These are phyloP conservation scores for Brachylomia viminalis DNA, from an alignment of 2,888 invertebrate genomes.

Conservation along the genomic window DNA sequence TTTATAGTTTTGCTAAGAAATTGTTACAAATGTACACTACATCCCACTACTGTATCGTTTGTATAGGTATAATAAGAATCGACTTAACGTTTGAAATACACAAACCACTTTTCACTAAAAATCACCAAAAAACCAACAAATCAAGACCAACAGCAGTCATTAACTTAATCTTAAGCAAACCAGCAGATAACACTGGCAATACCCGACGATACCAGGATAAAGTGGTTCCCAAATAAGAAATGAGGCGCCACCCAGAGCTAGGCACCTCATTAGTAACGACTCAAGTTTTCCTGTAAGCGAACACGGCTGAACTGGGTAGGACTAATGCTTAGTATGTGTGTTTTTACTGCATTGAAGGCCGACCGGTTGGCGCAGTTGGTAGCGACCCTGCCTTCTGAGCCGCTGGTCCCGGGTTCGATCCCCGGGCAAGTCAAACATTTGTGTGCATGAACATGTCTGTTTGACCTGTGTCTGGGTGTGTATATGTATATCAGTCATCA, in stretches of 20 bases:
- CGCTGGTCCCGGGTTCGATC: too few species aligned
- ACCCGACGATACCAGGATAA: constrained; percentile 18
- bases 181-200: constrained; percentile 35
- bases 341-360: background rate
- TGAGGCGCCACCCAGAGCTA: constrained; percentile 11
- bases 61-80: background rate
- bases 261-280: constrained; percentile 39
- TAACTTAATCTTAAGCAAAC: background rate
- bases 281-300: constrained; percentile 15
- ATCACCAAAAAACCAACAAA: background rate
- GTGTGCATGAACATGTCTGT: too few species aligned
- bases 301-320: constrained; percentile 19
- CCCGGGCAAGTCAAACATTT: too few species aligned
- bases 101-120: background rate
- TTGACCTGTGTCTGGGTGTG: too few species aligned
- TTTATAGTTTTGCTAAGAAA: background rate
- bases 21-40: background rate
- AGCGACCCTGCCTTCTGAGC: too few species aligned
- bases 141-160: background rate
- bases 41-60: background rate
- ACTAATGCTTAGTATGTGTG: background rate
- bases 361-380: too few species aligned
- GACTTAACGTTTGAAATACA: background rate
- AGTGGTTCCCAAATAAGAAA: constrained; percentile 26
- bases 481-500: too few species aligned